Percentiles rank a stretch among this genome's conserved stretches.
These are phyloP conservation scores for Alouatta palliata DNA, from an alignment of 2,113 vertebrate genomes.

Conservation along the genomic window DNA sequence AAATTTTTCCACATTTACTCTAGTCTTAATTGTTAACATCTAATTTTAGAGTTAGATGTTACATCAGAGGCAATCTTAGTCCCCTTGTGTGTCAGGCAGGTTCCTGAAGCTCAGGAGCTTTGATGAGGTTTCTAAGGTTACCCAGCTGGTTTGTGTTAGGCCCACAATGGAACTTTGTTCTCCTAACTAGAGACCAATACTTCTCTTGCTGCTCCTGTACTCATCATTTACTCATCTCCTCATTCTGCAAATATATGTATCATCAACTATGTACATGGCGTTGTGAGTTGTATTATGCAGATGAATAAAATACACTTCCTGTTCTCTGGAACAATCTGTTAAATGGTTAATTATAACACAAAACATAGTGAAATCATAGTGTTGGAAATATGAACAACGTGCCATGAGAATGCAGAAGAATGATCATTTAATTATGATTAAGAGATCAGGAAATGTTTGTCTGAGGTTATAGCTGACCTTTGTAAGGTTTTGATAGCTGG, in stretches of 20 bases:
- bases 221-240: not conserved
- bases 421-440: not conserved
- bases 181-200: not conserved
- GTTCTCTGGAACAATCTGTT: not conserved
- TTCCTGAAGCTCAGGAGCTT: not conserved
- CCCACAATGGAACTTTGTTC: not conserved
- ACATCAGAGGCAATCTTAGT: not conserved
- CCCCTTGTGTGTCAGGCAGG: not conserved
- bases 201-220: not conserved
- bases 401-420: not conserved
- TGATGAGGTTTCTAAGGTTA: not conserved
- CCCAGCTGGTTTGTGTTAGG: not conserved
- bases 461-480: not conserved
- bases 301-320: not conserved
- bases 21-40: not conserved
- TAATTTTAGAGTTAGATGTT: not conserved
- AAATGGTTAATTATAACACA: not conserved
- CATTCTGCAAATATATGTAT: not conserved
- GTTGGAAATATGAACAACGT: not conserved
- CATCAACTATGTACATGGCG: not conserved
- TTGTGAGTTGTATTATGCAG: not conserved
- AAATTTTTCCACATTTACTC: not conserved
- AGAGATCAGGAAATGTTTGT: not conserved
- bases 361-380: constrained; percentile 1
- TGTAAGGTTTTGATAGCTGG: not conserved